Percentiles rank a stretch among this genome's conserved stretches.
Conservation (phyloP, 2,113 vertebrate species). For the Anguilla japonica region DNA sequence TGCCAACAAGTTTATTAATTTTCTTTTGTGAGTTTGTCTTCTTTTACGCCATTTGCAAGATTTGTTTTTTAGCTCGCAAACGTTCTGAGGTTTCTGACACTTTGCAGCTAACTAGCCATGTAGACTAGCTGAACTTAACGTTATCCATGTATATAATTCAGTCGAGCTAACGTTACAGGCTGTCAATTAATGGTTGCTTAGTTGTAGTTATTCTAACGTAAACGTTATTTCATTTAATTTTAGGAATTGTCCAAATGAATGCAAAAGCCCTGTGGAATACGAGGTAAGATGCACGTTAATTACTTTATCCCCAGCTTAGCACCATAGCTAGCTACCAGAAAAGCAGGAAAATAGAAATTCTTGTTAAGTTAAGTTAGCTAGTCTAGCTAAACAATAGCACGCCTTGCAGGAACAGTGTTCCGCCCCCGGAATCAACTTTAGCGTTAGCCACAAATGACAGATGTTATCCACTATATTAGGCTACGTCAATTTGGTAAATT, state of each 20-base stretch:
- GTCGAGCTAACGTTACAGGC: not conserved
- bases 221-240: constrained; percentile 45
- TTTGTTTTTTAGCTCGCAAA: constrained; percentile 34
- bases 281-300: constrained; percentile 61
- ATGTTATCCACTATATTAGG: not conserved
- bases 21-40: constrained; percentile 55
- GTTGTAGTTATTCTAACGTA: not conserved
- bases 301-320: not conserved
- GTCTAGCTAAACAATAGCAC: not conserved
- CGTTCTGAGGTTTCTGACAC: not conserved
- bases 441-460: not conserved
- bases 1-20: constrained; percentile 46
- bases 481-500: not conserved
- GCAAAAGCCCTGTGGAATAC: constrained; percentile 51
- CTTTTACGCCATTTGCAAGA: too few species aligned
- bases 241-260: constrained; percentile 67
- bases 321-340: not conserved
- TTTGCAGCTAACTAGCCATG: not conserved
- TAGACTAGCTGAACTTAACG: not conserved
- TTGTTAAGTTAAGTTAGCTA: not conserved
- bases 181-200: not conserved
- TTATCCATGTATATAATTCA: not conserved
- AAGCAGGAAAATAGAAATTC: too few species aligned
- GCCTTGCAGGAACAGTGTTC: not conserved
- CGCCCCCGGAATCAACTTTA: not conserved